Evolutionary conservation across 2,113 vertebrate genomes (phyloP), one percentile per base, ranked within the genome.

Genomic region (Strigops habroptila): DNA sequence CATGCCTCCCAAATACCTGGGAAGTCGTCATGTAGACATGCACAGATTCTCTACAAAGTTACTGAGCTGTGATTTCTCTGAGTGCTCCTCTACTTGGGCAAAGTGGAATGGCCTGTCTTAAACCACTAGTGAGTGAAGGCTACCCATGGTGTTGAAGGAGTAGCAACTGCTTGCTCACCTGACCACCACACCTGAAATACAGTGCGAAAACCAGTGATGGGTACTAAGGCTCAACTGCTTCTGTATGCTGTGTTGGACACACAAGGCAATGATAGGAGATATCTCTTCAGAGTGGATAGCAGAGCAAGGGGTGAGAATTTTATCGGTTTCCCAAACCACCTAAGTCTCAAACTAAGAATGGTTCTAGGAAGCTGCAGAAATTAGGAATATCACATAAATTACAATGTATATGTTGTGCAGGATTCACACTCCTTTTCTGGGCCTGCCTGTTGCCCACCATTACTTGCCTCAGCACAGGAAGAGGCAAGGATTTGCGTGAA

Each of bases 371-470:
- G 48, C 6, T 46, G 11, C 39, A 79, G 60, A 81, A 82, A 28
- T 65, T 21, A 65, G 15, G 46, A 77, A 39, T 30, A 6, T 44
- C 41, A 62, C 3, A 5, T 33, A 27, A 5, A 35, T 55, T 76
- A 24, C 15, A 12, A 35, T 4, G 4, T 16, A 31, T 57, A 67
- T 73, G 10, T 49, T 39, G 3, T 73, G 22, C 23, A 68, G 35
- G 31, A 44, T 37, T 57, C 44, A 39, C 10, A 2, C 7, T 51
- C 7, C 3, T 69, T 44, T 81, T 39, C 18, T 44, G 12, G 12
- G 6, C 37, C 46, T 76, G 28, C 2, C 6, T 0, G 0, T 49
- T 85, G 17, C 22, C 46, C 6, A 14, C 25, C 2, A 1, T 48
- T 33, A 30, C 24, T 76, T 81, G 12, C 24, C 35, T 18, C 7